Conservation (phyloP, 2,888 invertebrate species). For the Sinotaia quadrata region DNA sequence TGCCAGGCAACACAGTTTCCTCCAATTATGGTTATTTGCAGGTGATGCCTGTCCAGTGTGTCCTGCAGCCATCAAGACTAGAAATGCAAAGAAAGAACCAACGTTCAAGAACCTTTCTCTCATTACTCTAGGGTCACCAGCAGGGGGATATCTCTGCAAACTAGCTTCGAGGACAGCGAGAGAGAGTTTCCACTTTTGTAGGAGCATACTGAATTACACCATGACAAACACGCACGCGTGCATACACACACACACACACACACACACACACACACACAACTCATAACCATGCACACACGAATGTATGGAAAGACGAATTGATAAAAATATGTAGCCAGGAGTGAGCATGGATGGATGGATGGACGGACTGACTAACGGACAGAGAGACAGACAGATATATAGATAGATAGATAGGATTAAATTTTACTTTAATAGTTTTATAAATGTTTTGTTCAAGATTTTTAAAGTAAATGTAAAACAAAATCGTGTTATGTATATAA, state of each 20-base stretch:
- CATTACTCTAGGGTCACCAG: not conserved
- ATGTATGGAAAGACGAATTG: not conserved
- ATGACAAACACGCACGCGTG: too few relatives aligned
- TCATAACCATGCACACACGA: too few relatives aligned
- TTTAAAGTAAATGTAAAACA: too few relatives aligned
- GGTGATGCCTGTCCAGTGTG: not conserved
- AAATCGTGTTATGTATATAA: too few relatives aligned
- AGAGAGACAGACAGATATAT: not conserved
- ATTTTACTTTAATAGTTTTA: too few relatives aligned
- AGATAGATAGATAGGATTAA: not conserved
- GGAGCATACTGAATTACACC: too few relatives aligned
- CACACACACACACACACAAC: too few relatives aligned
- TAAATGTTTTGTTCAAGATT: too few relatives aligned
- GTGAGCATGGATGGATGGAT: not conserved
- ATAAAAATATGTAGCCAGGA: not conserved
- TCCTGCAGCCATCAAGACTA: not conserved
- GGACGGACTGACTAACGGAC: not conserved
- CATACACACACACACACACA: too few relatives aligned
- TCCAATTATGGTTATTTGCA: conserved; percentile 7
- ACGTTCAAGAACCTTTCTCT: not conserved
- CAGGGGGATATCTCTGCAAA: not conserved
- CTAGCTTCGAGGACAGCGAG: too few relatives aligned
- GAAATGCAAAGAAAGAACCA: too few relatives aligned
- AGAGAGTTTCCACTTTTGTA: too few relatives aligned
- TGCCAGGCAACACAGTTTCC: not conserved